Evolutionary conservation across 2,888 invertebrate genomes (phyloP).

Genomic region (Andrena bucephala): DNA sequence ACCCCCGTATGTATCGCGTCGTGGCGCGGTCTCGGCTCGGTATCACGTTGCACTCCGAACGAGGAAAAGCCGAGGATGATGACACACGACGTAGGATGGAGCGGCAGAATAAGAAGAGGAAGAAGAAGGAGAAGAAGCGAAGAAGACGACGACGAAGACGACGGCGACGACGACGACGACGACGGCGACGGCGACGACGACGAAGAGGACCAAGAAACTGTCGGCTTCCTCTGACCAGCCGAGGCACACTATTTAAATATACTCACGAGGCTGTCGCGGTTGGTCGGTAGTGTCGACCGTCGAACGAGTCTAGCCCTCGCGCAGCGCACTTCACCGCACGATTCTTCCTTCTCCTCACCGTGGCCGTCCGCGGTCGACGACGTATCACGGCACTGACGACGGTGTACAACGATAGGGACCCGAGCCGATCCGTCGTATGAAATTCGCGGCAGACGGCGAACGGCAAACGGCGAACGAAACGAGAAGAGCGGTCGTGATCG

Average conservation of each 20-base stretch:
- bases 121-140: constrained; percentile 33
- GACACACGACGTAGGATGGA: constrained; percentile 53
- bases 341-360: constrained; percentile 28
- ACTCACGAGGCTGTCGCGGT: constrained; percentile 63
- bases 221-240: constrained; percentile 68
- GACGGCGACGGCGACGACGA: constrained; percentile 24
- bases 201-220: constrained; percentile 57
- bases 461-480: constrained; percentile 14
- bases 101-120: constrained; percentile 39
- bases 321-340: constrained; percentile 54
- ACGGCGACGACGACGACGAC: constrained; percentile 22
- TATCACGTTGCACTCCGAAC: constrained; percentile 68
- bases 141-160: constrained; percentile 13
- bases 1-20: constrained; percentile 38
- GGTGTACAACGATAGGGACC: not conserved
- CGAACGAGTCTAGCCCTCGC: constrained; percentile 57
- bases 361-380: constrained; percentile 4
- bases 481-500: constrained; percentile 18
- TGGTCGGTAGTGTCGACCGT: constrained; percentile 51
- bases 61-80: constrained; percentile 62
- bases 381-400: constrained; percentile 33
- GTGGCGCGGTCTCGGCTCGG: constrained; percentile 35
- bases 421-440: too few species aligned
- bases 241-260: constrained; percentile 73
- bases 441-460: not conserved